Evolutionary conservation across 1,140 invertebrate species (phyloP), one percentile per base, ranked within the genome.

Genomic region (Oppia nitens): DNA sequence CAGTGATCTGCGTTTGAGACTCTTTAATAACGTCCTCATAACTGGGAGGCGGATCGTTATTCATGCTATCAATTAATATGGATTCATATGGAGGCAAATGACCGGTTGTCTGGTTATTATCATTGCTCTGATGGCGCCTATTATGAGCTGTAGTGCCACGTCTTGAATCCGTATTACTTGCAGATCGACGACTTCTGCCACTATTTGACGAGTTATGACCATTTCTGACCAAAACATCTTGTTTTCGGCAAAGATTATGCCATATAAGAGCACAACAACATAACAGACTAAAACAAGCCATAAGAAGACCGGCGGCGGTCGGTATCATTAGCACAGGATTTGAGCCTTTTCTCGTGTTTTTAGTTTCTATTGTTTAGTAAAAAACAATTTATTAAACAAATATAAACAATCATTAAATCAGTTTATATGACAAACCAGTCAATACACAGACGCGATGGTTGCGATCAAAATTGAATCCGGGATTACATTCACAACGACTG

Each of bases 1-100:
- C 32, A 40, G 32, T 40, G 32, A 17, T 40, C 32, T 40, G 6
- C 17, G 28, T 23, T 56, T n/a, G 55, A 9, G 14, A 56, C 11
- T 57, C 56, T 3, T 57, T 57, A 20, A 57, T 57, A 17, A 47
- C 56, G 32, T 57, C 56, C 25, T 57, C 56, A 29, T 57, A 57
- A 17, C 3, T 52, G 3, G 56, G 56, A 2, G 56, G 56, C 17
- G 56, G 56, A n/a, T 57, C 56, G 27, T 57, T 47, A 9, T 57
- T 27, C 20, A 57, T 11, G n/a, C n/a, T n/a, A n/a, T n/a, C n/a
- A 1, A 57, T 2, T 20, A 27, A 49, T 28, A 48, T 47, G 26
- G 47, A 49, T 23, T 57, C 28, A 6, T n/a, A 24, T 27, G 47
- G 28, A 24, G 47, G 21, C 50, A 47, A 28, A 29, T 27, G 45